These are phyloP conservation scores for Phocoena sinus DNA, from an alignment of 2,113 vertebrate genomes.

Conservation along the genomic window DNA sequence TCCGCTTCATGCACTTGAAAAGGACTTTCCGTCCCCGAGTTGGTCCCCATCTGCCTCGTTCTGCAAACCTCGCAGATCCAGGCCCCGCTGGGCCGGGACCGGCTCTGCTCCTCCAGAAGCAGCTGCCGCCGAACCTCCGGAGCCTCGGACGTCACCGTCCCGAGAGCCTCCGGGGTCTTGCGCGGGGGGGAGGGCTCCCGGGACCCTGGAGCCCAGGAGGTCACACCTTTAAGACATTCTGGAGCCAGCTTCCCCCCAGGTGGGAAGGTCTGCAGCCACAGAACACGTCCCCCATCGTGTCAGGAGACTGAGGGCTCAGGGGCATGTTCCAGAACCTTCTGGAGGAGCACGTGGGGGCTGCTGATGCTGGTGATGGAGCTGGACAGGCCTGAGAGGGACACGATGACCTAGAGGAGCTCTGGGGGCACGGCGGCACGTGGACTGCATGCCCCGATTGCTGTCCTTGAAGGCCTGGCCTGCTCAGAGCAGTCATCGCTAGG, in stretches of 20 bases:
- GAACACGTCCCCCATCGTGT: fast-evolving
- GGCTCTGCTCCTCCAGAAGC: not conserved
- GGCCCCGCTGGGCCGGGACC: not conserved
- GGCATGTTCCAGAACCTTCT: not conserved
- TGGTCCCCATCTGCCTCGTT: not conserved
- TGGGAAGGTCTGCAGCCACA: not conserved
- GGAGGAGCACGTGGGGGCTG: not conserved
- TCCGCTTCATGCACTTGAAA: not conserved
- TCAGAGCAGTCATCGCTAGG: not conserved
- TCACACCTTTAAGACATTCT: not conserved
- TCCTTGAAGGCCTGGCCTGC: not conserved
- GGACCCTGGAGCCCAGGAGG: not conserved
- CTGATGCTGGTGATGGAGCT: not conserved
- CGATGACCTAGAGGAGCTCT: not conserved
- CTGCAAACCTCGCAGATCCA: not conserved
- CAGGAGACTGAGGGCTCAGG: not conserved
- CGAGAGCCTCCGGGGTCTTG: fast-evolving
- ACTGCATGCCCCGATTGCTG: not conserved
- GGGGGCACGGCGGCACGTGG: not conserved
- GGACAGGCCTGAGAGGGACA: not conserved
- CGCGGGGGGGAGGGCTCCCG: not conserved
- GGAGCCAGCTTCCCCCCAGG: not conserved
- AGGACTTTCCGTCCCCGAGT: not conserved
- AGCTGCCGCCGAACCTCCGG: not conserved
- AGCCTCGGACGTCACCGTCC: not conserved